Conservation (phyloP, 2,888 invertebrate species). For the Elaeidobius kamerunicus region DNA sequence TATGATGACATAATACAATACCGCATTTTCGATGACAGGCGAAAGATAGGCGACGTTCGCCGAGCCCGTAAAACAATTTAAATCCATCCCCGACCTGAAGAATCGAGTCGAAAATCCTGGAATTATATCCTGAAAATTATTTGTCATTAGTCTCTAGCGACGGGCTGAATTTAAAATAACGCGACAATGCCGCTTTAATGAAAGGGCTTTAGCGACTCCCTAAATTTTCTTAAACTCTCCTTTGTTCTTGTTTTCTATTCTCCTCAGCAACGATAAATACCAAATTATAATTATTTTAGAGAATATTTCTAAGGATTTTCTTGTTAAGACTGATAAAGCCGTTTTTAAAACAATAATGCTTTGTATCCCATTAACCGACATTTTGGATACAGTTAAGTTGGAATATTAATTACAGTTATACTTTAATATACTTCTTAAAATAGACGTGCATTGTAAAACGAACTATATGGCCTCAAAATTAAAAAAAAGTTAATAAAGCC, state of each 20-base stretch:
- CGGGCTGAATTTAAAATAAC: conserved; percentile 21
- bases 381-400: too few relatives aligned
- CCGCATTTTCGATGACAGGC: too few relatives aligned
- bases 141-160: conserved; percentile 21
- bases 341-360: too few relatives aligned
- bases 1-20: too few relatives aligned
- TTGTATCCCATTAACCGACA: too few relatives aligned
- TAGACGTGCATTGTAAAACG: too few relatives aligned
- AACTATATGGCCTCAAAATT: too few relatives aligned
- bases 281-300: conserved; percentile 6
- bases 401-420: too few relatives aligned
- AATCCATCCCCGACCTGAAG: conserved; percentile 15
- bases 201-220: conserved; percentile 16
- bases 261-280: conserved; percentile 5
- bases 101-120: conserved; percentile 13
- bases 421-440: too few relatives aligned
- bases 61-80: conserved; percentile 16
- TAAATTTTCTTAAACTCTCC: conserved; percentile 19
- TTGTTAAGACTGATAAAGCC: too few relatives aligned
- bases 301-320: neutral
- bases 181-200: conserved; percentile 22
- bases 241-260: conserved; percentile 19
- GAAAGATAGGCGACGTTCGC: too few relatives aligned
- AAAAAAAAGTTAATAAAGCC: too few relatives aligned
- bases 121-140: conserved; percentile 26